Evolutionary conservation across 1,140 invertebrate species (phyloP).

Genomic region (Procambarus clarkii): DNA sequence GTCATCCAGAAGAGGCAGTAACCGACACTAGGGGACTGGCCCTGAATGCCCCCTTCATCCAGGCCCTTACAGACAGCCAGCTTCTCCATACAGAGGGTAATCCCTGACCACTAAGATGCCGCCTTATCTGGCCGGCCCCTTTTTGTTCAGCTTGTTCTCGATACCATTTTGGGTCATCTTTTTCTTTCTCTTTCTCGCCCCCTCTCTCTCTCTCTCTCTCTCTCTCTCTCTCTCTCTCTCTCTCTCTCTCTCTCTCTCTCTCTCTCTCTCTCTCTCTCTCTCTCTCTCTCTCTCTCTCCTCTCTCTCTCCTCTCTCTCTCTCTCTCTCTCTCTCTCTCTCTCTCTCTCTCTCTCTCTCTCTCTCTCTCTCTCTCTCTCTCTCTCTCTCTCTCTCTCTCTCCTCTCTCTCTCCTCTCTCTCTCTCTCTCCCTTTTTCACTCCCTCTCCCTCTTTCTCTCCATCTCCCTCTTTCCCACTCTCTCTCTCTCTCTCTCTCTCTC

Average conservation of each 20-base stretch:
- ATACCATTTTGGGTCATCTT: background rate
- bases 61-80: too few species aligned
- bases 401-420: background rate
- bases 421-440: too few species aligned
- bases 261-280: background rate
- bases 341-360: conserved; percentile 15
- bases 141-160: too few species aligned
- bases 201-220: background rate
- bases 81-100: too few species aligned
- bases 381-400: background rate
- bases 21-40: too few species aligned
- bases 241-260: background rate
- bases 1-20: too few species aligned
- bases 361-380: conserved; percentile 7
- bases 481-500: background rate
- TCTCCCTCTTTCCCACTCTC: too few species aligned
- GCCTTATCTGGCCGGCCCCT: too few species aligned
- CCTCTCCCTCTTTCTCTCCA: too few species aligned
- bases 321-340: conserved; percentile 11
- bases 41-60: too few species aligned
- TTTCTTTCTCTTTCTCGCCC: background rate
- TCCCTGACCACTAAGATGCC: too few species aligned
- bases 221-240: background rate
- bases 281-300: background rate
- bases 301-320: background rate